Base-by-base conservation (phyloP, 2,797 vertebrate genomes). In the Buceros bicornis region DNA sequence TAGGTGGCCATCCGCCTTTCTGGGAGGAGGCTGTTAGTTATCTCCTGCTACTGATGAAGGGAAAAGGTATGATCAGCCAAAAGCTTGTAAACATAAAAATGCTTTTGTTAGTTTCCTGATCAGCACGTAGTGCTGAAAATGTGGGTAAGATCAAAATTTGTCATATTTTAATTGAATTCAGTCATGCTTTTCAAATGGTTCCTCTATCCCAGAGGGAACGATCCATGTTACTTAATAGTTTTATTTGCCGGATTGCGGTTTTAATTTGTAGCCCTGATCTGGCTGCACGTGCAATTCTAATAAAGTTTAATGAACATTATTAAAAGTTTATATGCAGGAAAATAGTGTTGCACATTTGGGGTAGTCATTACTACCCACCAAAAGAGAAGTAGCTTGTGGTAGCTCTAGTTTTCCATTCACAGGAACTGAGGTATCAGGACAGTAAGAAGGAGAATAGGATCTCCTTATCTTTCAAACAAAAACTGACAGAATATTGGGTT, bases 271-370 rank as follows among this genome's bases (percentile, higher is more conserved):
- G 66, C 82, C 67, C 56, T 91, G 85, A 93, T 95, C 85, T 93
- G 92, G 87, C 94, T 95, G 82, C 89, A 93, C 5, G 28, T 94
- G 91, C 94, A 95, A 93, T 95, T 94, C 92, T 94, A 97, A 90
- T 97, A 97, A 97, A 97, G 78, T 97, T 97, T 97, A 97, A 97
- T 96, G 94, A 96, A 96, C 82, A 83, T 95, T 97, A 97, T 97
- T 96, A 97, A 96, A 97, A 95, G 77, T 97, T 96, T 96, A 97
- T 96, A 93, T 89, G 95, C 87, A 97, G 86, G 80, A 71, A 97
- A 96, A 93, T 92, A 87, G 72, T 80, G 91, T 96, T 92, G 81
- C 67, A 74, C 81, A 22, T 91, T 95, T 92, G 64, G 57, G 86
- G 81, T 53, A 95, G 90, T 89, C 93, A 70, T 96, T 94, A 92